These are phyloP conservation scores for Zoanthus sociatus DNA, from an alignment of 92 coral and sea anemone genomes.

Conservation along the genomic window DNA sequence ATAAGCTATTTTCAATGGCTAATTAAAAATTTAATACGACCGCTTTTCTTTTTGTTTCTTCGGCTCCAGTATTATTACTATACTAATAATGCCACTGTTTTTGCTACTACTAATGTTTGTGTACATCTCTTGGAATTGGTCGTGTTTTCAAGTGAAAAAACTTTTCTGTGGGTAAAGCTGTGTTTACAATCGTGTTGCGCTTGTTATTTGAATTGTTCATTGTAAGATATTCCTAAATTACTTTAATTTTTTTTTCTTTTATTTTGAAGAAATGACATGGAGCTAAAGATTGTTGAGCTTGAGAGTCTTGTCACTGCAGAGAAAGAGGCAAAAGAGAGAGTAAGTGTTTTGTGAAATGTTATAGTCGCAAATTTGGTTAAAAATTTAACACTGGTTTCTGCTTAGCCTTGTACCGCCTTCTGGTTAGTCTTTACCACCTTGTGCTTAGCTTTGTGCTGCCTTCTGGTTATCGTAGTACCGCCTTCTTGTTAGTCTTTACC, in stretches of 20 bases:
- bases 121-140: too few species aligned
- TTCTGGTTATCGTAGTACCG: too few species aligned
- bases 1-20: slow-evolving; percentile 20
- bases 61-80: background rate
- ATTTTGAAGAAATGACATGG: slow-evolving; percentile 58
- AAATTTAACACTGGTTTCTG: background rate
- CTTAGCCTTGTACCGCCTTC: too few species aligned
- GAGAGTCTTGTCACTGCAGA: slow-evolving; percentile 63
- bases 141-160: too few species aligned
- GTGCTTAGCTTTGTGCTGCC: too few species aligned
- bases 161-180: too few species aligned
- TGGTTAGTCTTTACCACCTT: too few species aligned
- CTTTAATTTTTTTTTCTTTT: background rate
- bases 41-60: slow-evolving; percentile 26
- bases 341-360: slow-evolving; percentile 17
- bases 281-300: slow-evolving; percentile 64
- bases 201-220: background rate
- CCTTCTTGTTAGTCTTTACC: too few species aligned
- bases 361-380: background rate
- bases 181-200: background rate
- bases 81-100: too few species aligned
- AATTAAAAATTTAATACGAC: slow-evolving; percentile 30
- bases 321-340: slow-evolving; percentile 68
- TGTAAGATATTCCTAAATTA: background rate
- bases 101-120: too few species aligned